Conservation (phyloP, 2,113 vertebrate genomes). For the Propithecus coquereli region DNA sequence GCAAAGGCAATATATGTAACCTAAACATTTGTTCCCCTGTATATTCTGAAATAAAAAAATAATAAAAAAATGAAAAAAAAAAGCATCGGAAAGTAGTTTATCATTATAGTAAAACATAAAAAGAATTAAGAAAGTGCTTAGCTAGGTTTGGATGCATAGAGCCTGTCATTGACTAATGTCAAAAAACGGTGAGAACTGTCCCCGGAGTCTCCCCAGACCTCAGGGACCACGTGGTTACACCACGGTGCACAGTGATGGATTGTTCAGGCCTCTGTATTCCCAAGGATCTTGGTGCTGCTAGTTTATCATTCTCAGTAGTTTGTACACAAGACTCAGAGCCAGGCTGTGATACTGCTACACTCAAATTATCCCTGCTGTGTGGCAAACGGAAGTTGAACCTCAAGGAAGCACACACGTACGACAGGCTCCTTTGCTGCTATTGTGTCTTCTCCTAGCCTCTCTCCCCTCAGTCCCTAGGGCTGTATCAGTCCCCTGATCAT, state of each 20-base stretch:
- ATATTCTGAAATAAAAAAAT: too few relatives aligned
- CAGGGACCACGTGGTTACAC: too few relatives aligned
- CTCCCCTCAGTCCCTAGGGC: not conserved
- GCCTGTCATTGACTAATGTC: not conserved
- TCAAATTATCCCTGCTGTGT: fast-evolving
- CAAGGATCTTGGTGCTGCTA: not conserved
- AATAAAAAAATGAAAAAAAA: too few relatives aligned
- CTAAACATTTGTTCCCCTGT: too few relatives aligned
- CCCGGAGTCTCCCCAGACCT: not conserved
- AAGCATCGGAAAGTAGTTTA: not conserved
- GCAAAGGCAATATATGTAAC: too few relatives aligned
- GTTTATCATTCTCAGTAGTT: not conserved
- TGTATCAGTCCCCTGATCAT: not conserved
- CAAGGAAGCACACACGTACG: fast-evolving
- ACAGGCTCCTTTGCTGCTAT: not conserved
- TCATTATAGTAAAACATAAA: not conserved
- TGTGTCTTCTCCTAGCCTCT: not conserved
- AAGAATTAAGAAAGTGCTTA: not conserved
- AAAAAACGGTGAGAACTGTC: not conserved
- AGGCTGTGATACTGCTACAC: fast-evolving
- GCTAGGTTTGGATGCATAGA: not conserved
- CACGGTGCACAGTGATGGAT: too few relatives aligned
- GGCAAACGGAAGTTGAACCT: not conserved
- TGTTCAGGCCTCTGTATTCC: not conserved
- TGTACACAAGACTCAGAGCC: not conserved